Percentiles rank a stretch among this genome's conserved stretches.
These are phyloP conservation scores for Temnothorax nylanderi DNA, from an alignment of 1,140 invertebrate species.

Conservation along the genomic window DNA sequence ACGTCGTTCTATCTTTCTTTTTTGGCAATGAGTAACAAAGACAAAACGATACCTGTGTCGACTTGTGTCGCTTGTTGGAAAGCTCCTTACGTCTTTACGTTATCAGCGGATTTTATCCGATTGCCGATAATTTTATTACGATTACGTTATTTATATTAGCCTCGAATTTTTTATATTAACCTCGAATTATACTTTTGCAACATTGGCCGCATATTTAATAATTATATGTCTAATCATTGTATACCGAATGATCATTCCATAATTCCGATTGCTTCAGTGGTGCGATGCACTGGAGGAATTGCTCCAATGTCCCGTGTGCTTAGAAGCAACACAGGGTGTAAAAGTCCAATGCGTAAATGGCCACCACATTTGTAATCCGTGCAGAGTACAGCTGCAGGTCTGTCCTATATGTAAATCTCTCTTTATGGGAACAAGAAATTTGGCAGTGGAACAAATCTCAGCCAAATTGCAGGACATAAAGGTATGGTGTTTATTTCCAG, in stretches of 20 bases:
- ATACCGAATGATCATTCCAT: neutral
- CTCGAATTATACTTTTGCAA: neutral
- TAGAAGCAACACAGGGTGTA: slow-evolving; percentile 53
- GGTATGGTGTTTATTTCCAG: slow-evolving; percentile 51
- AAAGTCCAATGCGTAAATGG: slow-evolving; percentile 72
- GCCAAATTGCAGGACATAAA: slow-evolving; percentile 74
- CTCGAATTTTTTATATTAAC: neutral
- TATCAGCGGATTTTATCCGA: neutral
- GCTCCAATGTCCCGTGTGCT: slow-evolving; percentile 77
- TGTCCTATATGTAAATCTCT: slow-evolving; percentile 75
- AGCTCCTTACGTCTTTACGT: neutral
- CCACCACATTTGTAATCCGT: slow-evolving; percentile 75
- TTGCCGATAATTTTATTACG: neutral
- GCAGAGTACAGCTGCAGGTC: slow-evolving; percentile 44
- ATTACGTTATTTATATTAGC: too few relatives aligned
- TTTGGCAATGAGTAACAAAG: too few relatives aligned
- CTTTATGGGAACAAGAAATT: slow-evolving; percentile 70
- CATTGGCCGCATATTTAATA: neutral
- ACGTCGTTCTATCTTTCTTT: too few relatives aligned
- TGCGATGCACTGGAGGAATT: slow-evolving; percentile 72
- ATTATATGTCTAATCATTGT: neutral
- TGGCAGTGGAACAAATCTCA: slow-evolving; percentile 69
- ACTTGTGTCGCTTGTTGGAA: too few relatives aligned
- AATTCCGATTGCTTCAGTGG: slow-evolving; percentile 53
- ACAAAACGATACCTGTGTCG: too few relatives aligned